phyloP scores from a whole-genome alignment of 2,113 vertebrate genomes.

The Ceyx melanurus region DNA sequence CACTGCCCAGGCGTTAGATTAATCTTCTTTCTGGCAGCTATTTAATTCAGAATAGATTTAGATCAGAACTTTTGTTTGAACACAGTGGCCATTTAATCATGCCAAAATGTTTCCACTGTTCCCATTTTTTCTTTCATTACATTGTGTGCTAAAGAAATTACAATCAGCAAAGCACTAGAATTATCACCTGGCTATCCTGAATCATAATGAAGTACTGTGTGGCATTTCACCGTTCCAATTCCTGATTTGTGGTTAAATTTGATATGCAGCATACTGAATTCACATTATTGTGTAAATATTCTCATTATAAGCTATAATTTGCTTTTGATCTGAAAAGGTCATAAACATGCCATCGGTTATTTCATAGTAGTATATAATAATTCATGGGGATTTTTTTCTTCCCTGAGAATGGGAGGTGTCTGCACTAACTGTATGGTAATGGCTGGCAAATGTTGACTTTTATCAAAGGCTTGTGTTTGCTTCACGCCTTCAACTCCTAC shows the following conservation, averaged over 20 bases:
- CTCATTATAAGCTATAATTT: constrained; percentile 69
- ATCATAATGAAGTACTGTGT: constrained; percentile 56
- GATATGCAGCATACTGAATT: constrained; percentile 61
- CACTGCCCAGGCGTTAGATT: constrained; percentile 29
- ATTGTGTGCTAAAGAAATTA: constrained; percentile 79
- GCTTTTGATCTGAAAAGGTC: constrained; percentile 66
- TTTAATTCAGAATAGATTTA: constrained; percentile 79
- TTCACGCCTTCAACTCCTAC: constrained; percentile 45
- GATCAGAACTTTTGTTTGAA: constrained; percentile 87
- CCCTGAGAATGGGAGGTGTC: not conserved
- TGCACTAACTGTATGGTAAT: constrained; percentile 45
- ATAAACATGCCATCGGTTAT: constrained; percentile 64
- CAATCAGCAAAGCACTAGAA: constrained; percentile 74
- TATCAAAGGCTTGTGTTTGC: constrained; percentile 53
- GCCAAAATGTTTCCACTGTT: constrained; percentile 81
- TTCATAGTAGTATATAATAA: constrained; percentile 15
- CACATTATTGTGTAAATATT: constrained; percentile 67
- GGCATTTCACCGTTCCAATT: constrained; percentile 52
- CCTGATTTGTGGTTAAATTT: constrained; percentile 62
- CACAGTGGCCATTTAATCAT: constrained; percentile 91
- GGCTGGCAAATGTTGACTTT: constrained; percentile 63
- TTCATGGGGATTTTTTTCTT: not conserved
- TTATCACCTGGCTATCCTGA: constrained; percentile 68
- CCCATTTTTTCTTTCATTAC: constrained; percentile 80
- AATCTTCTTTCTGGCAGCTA: constrained; percentile 59